phyloP scores from a whole-genome alignment of 2,113 vertebrate genomes.

The Zapus hudsonius region DNA sequence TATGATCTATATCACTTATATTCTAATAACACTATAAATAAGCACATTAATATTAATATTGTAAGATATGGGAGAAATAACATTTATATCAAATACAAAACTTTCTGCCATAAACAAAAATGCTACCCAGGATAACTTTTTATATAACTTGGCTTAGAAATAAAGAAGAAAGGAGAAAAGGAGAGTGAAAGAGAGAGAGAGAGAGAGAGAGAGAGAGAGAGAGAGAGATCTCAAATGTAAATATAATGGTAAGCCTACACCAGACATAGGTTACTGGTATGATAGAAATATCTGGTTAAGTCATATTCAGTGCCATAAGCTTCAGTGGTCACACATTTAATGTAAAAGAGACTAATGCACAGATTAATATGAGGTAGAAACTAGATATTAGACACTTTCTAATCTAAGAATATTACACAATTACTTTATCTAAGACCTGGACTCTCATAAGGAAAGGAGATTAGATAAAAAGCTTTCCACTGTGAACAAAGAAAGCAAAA shows the following conservation, averaged over 20 bases:
- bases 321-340: background rate
- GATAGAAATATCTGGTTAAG: background rate
- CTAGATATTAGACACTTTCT: background rate
- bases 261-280: background rate
- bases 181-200: fast-evolving
- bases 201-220: background rate
- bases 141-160: background rate
- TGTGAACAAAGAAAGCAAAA: background rate
- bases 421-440: background rate
- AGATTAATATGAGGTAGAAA: background rate
- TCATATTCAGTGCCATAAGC: too few relatives aligned
- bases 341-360: background rate
- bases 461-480: background rate
- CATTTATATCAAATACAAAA: background rate
- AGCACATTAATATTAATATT: slow-evolving; percentile 1
- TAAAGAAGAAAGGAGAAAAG: fast-evolving
- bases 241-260: background rate
- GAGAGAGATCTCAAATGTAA: background rate
- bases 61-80: background rate
- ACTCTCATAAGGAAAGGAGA: background rate
- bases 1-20: background rate
- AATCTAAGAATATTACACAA: background rate
- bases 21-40: background rate
- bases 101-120: background rate
- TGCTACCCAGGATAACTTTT: background rate